Evolutionary conservation across 1,140 invertebrate genomes (phyloP).

Genomic region (Dendrolimus punctatus): DNA sequence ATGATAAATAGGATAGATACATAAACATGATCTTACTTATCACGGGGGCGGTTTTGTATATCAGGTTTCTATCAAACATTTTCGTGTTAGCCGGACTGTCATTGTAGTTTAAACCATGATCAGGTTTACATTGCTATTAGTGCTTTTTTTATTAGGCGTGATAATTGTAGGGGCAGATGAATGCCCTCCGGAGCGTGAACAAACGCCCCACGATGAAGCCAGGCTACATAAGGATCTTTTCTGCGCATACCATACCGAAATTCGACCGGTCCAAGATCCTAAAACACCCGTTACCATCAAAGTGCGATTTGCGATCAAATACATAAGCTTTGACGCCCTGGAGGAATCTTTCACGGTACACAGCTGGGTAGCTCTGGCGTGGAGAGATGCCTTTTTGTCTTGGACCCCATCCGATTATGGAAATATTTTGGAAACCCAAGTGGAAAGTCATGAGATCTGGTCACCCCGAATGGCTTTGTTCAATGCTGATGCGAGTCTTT

Average conservation of each 20-base stretch:
- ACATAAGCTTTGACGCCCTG: conserved; percentile 46
- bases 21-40: conserved; percentile 6
- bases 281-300: conserved; percentile 41
- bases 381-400: conserved; percentile 52
- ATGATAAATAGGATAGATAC: no score
- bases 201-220: conserved; percentile 34
- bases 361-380: conserved; percentile 51
- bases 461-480: conserved; percentile 50
- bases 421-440: conserved; percentile 43
- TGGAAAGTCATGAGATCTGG: conserved; percentile 54
- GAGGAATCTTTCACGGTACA: conserved; percentile 59
- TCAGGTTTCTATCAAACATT: conserved; percentile 7
- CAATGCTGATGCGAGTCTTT: conserved; percentile 42
- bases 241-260: conserved; percentile 34
- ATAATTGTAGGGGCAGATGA: conserved; percentile 9
- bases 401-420: conserved; percentile 52
- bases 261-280: conserved; percentile 50
- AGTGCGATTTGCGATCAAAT: conserved; percentile 51
- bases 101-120: conserved; percentile 8
- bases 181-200: conserved; percentile 20
- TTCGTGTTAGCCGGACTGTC: not conserved
- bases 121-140: conserved; percentile 1
- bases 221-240: conserved; percentile 44
- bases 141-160: not conserved
- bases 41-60: conserved; percentile 14